Percentiles rank a stretch among this genome's conserved stretches.
These are phyloP conservation scores for Gallirallus australis DNA, from an alignment of 2,797 vertebrate species.

Conservation along the genomic window DNA sequence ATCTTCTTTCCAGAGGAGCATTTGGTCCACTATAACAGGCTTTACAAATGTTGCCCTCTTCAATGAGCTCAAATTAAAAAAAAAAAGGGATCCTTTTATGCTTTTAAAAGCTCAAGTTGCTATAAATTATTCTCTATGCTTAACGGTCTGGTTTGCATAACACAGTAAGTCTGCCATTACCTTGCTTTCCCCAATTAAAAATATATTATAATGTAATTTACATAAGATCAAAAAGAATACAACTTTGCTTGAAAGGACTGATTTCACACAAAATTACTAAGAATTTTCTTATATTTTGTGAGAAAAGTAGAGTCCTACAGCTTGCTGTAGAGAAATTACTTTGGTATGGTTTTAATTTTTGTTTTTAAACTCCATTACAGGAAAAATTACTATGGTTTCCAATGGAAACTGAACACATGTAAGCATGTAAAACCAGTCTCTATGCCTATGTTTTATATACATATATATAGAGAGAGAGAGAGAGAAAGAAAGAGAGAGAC, in stretches of 20 bases:
- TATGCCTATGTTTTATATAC: not conserved
- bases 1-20: not conserved
- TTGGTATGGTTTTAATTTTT: not conserved
- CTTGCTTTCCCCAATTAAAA: conserved; percentile 1
- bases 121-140: not conserved
- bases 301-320: not conserved
- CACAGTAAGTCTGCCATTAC: not conserved
- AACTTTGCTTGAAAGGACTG: not conserved
- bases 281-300: not conserved
- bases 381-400: not conserved
- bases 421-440: not conserved
- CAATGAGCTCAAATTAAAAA: not conserved
- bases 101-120: not conserved
- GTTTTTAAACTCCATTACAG: not conserved
- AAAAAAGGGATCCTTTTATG: not conserved
- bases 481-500: no score
- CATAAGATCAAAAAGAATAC: not conserved
- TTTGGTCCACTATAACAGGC: not conserved
- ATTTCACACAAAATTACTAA: not conserved
- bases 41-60: not conserved
- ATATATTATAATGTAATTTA: not conserved
- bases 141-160: not conserved
- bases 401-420: not conserved
- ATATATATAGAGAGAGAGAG: not conserved
- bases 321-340: not conserved